Evolutionary conservation across 1,140 invertebrate genomes (phyloP).

Genomic region (Oreohelix idahoensis): DNA sequence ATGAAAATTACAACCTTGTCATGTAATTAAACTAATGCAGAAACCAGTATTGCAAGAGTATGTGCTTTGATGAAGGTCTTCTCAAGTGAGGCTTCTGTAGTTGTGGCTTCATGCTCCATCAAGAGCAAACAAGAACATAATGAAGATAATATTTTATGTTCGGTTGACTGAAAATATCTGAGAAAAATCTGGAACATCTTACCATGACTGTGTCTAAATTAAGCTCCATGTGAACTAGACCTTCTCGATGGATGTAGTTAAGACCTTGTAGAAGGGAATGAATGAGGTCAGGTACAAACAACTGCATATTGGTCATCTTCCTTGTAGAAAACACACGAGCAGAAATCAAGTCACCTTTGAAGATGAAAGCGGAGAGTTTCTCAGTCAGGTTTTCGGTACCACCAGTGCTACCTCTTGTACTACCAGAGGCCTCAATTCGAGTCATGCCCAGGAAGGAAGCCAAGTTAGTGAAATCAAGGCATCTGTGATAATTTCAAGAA

Average conservation of each 20-base stretch:
- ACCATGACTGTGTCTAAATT: slow-evolving; percentile 61
- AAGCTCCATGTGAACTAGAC: slow-evolving; percentile 62
- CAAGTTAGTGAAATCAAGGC: slow-evolving; percentile 39
- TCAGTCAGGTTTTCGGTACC: not conserved
- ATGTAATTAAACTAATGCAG: too few species aligned
- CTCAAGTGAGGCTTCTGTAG: too few species aligned
- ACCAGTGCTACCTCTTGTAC: not conserved
- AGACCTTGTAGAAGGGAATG: slow-evolving; percentile 44
- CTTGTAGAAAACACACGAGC: slow-evolving; percentile 39
- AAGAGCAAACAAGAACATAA: too few species aligned
- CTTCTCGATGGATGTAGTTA: slow-evolving; percentile 55
- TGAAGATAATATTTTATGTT: too few species aligned
- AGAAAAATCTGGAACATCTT: slow-evolving; percentile 12
- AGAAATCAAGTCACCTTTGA: slow-evolving; percentile 49
- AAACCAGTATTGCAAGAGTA: too few species aligned
- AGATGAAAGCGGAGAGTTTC: slow-evolving; percentile 48
- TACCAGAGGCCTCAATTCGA: slow-evolving; percentile 25
- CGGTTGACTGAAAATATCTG: too few species aligned
- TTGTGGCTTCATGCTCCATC: too few species aligned
- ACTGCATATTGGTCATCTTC: slow-evolving; percentile 38
- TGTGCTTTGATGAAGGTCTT: too few species aligned
- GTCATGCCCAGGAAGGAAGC: slow-evolving; percentile 54
- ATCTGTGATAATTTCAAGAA: too few species aligned
- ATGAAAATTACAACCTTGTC: too few species aligned
- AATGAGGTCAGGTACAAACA: slow-evolving; percentile 43